Evolutionary conservation across 2,113 vertebrate species (phyloP).

Genomic region (Gallinago paraguaiae): DNA sequence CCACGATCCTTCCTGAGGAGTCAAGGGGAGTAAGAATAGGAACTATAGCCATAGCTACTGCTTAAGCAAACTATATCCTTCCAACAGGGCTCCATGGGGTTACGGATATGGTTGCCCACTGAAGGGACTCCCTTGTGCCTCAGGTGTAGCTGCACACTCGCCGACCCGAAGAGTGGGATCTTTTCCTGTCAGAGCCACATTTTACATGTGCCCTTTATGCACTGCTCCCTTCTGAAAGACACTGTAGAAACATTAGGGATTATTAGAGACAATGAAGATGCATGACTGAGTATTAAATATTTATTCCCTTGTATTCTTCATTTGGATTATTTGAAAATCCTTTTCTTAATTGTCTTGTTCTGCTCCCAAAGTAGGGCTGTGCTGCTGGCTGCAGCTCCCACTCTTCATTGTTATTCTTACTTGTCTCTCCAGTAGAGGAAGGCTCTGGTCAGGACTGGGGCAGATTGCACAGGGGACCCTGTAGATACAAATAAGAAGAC

Average conservation of each 20-base stretch:
- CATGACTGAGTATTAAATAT: conserved; percentile 1
- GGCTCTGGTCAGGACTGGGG: background rate
- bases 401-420: background rate
- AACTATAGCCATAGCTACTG: background rate
- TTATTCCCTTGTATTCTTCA: conserved; percentile 24
- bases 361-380: background rate
- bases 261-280: background rate
- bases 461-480: background rate
- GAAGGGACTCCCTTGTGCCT: background rate
- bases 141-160: fast-evolving
- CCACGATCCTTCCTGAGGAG: background rate
- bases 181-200: background rate
- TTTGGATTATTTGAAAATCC: conserved; percentile 25
- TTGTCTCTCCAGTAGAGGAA: background rate
- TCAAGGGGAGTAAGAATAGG: background rate
- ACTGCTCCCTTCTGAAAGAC: background rate
- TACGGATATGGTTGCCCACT: background rate
- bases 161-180: background rate
- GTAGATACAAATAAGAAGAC: background rate
- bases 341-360: conserved; percentile 26
- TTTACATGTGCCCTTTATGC: background rate
- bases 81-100: background rate
- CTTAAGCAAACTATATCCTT: background rate
- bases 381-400: background rate
- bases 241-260: background rate